Evolutionary conservation across 2,113 vertebrate species (phyloP), one percentile per base, ranked within the genome.

Genomic region (Motacilla tschutschensis): DNA sequence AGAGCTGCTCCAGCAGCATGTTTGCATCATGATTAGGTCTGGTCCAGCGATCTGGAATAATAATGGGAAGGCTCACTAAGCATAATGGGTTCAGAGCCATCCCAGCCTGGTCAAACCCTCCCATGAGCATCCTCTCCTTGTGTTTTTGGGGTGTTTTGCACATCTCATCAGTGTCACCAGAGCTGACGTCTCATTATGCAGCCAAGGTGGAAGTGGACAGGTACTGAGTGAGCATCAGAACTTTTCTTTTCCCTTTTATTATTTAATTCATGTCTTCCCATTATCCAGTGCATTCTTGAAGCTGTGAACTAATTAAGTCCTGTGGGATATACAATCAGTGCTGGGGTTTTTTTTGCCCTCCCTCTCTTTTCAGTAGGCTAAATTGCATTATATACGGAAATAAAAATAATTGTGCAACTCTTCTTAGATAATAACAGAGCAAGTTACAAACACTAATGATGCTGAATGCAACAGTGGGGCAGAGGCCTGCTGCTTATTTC

Each of bases 271-370:
- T 91, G 75, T 50, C 83, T 86, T 77, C 69, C 89, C 82, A 90
- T 95, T 95, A 95, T 91, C 73, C 21, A 29, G 71, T 10, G 36
- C 71, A 89, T 93, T 93, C 94, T 6, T 79, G 92, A 93, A 95
- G 91, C 94, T 85, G 85, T 79, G 90, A 96, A 95, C 91, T 97
- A 97, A 97, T 98, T 97, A 97, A 97, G 95, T 97, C 97, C 97
- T 97, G 33, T 97, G 97, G 97, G 97, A 97, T 94, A 95, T 74
- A 88, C 93, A 96, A 96, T 96, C 93, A 94, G 92, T 81, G 86
- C 82, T 82, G 91, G 71, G 59, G 0, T 33, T 53, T 28, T 33
- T 41, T 29, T 7, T 0, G 3, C 13, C 44, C 8, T n/a, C 5
- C 43, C 5, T 8, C 36, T 55, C 26, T 57, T 91, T 85, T 88